Evolutionary conservation across 2,888 invertebrate genomes (phyloP), one percentile per base, ranked within the genome.

Genomic region (Nebria salina): DNA sequence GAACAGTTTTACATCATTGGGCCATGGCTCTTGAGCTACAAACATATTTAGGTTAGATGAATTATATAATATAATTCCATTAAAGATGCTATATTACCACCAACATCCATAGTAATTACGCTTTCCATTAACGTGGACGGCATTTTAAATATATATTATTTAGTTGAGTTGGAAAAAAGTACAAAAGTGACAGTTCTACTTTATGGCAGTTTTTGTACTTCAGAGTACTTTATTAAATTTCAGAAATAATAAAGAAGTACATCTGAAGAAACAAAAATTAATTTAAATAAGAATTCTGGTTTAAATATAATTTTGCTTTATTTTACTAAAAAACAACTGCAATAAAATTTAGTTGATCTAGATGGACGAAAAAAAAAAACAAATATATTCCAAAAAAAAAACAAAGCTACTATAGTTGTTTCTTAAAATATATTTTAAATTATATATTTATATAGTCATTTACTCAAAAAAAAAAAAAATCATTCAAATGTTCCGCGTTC

Each of bases 1-100:
- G 88, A 94, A 97, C 20, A 98, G 88, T 83, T 93, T 93, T 3
- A 96, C 96, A 89, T 96, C 94, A 85, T 95, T 94, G 0, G 97
- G 96, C 97, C 97, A 98, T 83, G 96, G 95, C 87, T 97, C 97
- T 88, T 94, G 94, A 1, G 95, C 96, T 95, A 54, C 54, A 54
- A 54, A 87, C 87, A 79, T 72, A 79, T 72, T 77, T 82, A 81
- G 64, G 73, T 66, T 76, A 77, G 82, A 68, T 11, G 72, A 68
- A 20, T 82, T 41, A 77, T 72, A 72, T 54, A 70, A 70, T 75
- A 11, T 15, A 41, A 20, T 64, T 72, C 7, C 54, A 13, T 20
- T 25, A 42, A n/a, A 25, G 15, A 25, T 74, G 11, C 11, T 20
- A 8, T 66, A 9, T 68, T 85, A 87, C 87, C 86, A 82, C 86